Evolutionary conservation across 2,113 vertebrate genomes (phyloP).

Genomic region (Paralichthys olivaceus): DNA sequence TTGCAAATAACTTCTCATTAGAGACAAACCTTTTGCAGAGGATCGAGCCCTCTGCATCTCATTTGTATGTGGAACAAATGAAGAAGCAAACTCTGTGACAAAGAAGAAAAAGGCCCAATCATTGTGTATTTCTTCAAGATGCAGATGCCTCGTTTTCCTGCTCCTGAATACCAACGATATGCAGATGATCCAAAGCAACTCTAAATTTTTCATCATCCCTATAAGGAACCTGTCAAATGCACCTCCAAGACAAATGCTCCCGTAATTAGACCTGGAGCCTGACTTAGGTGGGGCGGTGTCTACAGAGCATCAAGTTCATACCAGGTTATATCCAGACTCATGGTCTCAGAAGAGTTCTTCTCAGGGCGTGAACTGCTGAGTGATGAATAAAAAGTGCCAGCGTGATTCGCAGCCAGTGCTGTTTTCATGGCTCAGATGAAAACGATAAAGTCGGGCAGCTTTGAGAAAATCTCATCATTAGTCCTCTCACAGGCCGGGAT

Average conservation of each 20-base stretch:
- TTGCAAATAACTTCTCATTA: neutral
- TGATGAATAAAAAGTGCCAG: conserved; percentile 62
- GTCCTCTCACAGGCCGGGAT: conserved; percentile 77
- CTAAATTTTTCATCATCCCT: neutral
- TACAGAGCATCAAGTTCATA: conserved; percentile 54
- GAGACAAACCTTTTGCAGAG: conserved; percentile 8
- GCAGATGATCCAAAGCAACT: conserved; percentile 10
- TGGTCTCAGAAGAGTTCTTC: conserved; percentile 59
- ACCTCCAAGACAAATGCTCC: conserved; percentile 3
- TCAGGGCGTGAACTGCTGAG: conserved; percentile 65
- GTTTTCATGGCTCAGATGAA: conserved; percentile 68
- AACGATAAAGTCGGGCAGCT: conserved; percentile 67
- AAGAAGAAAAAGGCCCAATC: neutral
- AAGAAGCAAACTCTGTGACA: neutral
- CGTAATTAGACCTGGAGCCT: conserved; percentile 25
- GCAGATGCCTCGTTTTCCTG: neutral
- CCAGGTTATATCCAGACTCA: conserved; percentile 43
- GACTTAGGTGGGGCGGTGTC: conserved; percentile 12
- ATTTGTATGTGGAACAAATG: conserved; percentile 32
- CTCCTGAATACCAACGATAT: neutral
- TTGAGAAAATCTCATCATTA: conserved; percentile 79
- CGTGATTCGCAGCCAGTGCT: conserved; percentile 62
- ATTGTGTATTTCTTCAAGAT: neutral
- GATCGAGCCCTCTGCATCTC: neutral
- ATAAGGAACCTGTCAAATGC: conserved; percentile 24